Percentiles rank a stretch among this genome's conserved stretches.
phyloP scores from a whole-genome alignment of 2,113 vertebrate genomes.

The Morphnarchus princeps region DNA sequence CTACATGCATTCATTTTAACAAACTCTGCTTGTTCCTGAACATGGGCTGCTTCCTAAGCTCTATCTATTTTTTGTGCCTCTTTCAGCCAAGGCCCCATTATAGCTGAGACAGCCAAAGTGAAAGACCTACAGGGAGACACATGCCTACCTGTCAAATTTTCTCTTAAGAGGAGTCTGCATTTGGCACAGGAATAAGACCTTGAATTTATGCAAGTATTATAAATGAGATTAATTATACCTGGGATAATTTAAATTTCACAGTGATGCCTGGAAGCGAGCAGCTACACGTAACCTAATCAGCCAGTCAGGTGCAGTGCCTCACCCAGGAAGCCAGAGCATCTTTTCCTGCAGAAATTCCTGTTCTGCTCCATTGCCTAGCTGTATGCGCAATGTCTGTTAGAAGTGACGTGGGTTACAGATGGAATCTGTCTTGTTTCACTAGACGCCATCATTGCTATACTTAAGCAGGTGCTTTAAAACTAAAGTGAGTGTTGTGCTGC shows the following conservation, averaged over 20 bases:
- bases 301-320: background rate
- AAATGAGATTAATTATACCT: background rate
- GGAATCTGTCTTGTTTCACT: background rate
- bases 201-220: background rate
- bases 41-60: background rate
- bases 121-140: background rate
- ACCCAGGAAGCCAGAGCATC: background rate
- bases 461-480: background rate
- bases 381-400: background rate
- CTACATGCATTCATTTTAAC: background rate
- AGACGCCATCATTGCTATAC: background rate
- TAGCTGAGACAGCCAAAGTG: background rate
- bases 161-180: background rate
- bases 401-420: background rate
- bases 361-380: background rate
- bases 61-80: fast-evolving
- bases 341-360: background rate
- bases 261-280: background rate
- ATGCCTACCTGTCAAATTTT: background rate
- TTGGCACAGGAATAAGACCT: background rate
- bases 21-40: background rate
- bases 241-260: background rate
- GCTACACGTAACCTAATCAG: background rate
- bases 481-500: background rate
- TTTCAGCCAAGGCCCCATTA: background rate